Base-by-base conservation (phyloP, 1,140 invertebrate species). In the Polypedilum vanderplanki region DNA sequence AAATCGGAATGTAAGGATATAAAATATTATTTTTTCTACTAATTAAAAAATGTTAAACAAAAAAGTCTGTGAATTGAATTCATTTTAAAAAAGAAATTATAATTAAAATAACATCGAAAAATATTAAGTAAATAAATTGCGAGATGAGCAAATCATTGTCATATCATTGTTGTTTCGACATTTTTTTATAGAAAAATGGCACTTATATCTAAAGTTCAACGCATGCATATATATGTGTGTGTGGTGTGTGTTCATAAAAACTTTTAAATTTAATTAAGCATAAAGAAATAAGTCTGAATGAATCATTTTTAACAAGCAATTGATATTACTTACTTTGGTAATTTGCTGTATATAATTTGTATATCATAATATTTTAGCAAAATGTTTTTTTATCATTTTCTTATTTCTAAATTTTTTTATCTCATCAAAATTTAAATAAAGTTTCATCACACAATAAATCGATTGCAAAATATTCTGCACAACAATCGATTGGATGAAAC, bases 71-170 rank as follows among this genome's bases (percentile, higher is more conserved):
- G 46, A 57, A 57, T 57, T 57, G n/a, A 57, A 57, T 57, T 57
- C 46, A 57, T 15, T n/a, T 57, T n/a, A 57, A n/a, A n/a, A 46
- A 46, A 46, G 41, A 46, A 57, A 57, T 57, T 57, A n/a, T 15
- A n/a, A n/a, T 57, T 15, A 33, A 33, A 33, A 33, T 33, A 33
- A 33, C 24, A 33, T 33, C 24, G 24, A 33, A 33, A 33, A 33
- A 33, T 33, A n/a, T 57, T n/a, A 57, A 57, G 46, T 12, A 57
- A 57, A 57, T 57, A 70, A 70, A 70, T 70, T 70, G 65, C 65
- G 65, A 70, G 65, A 70, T 70, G 65, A 70, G 65, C 65, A 70
- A 70, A 70, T 22, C 20, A 57, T 57, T 57, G 46, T 57, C 46
- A 57, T 57, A 15, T 15, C n/a, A 57, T 57, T 57, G n/a, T n/a